Percentiles rank a stretch among this genome's conserved stretches.
These are phyloP conservation scores for Micrasema longulum DNA, from an alignment of 1,140 invertebrate species.

Conservation along the genomic window DNA sequence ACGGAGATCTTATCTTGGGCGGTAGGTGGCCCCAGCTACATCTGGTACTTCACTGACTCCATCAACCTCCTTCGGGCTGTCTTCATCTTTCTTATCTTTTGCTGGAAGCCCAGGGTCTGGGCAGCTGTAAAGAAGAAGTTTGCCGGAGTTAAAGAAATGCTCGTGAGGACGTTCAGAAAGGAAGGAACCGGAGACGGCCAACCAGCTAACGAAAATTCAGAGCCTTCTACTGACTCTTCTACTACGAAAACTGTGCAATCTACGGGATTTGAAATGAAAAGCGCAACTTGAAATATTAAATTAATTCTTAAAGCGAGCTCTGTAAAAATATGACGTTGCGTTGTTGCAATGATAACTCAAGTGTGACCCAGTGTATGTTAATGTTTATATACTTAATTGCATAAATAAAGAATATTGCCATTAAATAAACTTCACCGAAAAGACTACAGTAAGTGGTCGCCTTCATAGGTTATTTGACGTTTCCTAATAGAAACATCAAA, in stretches of 20 bases:
- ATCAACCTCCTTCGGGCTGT: constrained; percentile 50
- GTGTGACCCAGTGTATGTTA: no score
- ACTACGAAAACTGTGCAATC: neutral
- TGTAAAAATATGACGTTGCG: no score
- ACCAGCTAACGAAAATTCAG: constrained; percentile 1
- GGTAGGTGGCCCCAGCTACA: constrained; percentile 37
- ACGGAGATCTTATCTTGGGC: constrained; percentile 51
- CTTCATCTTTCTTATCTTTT: constrained; percentile 52
- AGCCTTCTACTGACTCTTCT: constrained; percentile 13
- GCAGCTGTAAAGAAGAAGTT: constrained; percentile 35
- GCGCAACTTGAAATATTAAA: constrained; percentile 3
- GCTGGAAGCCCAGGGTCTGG: constrained; percentile 51
- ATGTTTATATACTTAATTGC: no score
- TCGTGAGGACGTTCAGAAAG: neutral
- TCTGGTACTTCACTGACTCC: constrained; percentile 49
- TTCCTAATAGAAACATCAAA: no score
- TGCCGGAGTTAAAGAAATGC: neutral
- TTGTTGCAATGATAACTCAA: no score
- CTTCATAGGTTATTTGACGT: no score
- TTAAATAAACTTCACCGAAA: no score
- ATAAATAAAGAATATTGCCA: no score
- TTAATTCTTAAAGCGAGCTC: no score
- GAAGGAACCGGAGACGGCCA: neutral
- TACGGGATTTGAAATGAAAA: constrained; percentile 1
- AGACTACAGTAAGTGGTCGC: no score